Conservation (phyloP, 2,797 vertebrate species). For the Falco cherrug region DNA sequence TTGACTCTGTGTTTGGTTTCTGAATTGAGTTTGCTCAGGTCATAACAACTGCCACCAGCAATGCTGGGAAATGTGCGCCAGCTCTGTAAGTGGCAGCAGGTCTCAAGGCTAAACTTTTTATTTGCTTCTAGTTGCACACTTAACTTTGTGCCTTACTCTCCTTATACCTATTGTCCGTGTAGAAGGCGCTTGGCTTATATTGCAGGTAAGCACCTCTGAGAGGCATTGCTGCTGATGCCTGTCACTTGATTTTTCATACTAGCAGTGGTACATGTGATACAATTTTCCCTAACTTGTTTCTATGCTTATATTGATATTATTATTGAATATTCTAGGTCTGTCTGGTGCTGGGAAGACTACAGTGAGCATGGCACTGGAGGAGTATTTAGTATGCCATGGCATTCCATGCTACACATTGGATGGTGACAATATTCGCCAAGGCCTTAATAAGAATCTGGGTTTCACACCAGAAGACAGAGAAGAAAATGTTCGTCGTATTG, state of each 20-base stretch:
- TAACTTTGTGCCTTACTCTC: background rate
- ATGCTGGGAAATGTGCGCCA: background rate
- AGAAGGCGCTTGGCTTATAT: background rate
- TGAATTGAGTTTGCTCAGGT: background rate
- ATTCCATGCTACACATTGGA: slow-evolving; percentile 97
- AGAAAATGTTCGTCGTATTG: slow-evolving; percentile 96
- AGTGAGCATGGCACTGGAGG: slow-evolving; percentile 98
- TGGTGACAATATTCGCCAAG: slow-evolving; percentile 98
- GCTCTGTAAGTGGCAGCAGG: background rate
- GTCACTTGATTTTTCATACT: background rate
- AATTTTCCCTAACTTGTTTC: background rate
- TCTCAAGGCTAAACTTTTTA: background rate
- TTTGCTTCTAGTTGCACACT: background rate
- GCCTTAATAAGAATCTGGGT: slow-evolving; percentile 96
- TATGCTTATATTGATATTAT: background rate
- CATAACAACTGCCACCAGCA: background rate
- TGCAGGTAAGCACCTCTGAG: background rate
- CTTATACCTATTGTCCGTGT: background rate
- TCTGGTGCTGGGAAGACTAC: slow-evolving; percentile 99
- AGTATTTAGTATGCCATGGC: slow-evolving; percentile 95
- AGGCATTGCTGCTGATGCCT: background rate
- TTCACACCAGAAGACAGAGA: slow-evolving; percentile 96
- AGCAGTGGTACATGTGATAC: background rate
- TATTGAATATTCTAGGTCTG: slow-evolving; percentile 78
- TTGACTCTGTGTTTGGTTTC: background rate